These are phyloP conservation scores for Drosophila monieri DNA, from an alignment of 2,888 invertebrate species.

Conservation along the genomic window DNA sequence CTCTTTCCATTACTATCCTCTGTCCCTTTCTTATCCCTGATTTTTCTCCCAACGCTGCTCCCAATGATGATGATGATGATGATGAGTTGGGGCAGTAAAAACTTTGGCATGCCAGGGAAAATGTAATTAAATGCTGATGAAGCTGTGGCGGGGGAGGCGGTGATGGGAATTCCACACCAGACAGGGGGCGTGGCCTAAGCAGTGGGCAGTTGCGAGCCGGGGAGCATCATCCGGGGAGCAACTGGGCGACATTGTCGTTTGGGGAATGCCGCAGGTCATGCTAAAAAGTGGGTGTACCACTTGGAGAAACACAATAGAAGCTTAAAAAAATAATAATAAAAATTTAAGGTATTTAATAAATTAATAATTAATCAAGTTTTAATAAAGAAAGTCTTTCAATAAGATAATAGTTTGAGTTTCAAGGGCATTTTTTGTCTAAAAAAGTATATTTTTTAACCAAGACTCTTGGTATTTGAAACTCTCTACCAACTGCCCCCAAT, in stretches of 20 bases:
- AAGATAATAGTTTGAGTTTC: no score
- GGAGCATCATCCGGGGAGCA: conserved; percentile 39
- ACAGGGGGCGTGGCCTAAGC: background rate
- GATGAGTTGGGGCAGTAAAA: conserved; percentile 35
- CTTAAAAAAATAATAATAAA: background rate
- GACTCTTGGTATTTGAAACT: background rate
- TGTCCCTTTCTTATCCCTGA: conserved; percentile 2
- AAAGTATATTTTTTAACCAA: no score
- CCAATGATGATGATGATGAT: conserved; percentile 13
- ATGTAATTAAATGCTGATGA: conserved; percentile 75
- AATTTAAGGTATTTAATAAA: background rate
- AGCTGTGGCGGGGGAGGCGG: conserved; percentile 21
- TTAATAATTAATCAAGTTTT: background rate
- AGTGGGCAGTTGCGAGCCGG: background rate
- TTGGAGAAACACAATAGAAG: background rate
- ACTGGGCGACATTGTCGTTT: conserved; percentile 57
- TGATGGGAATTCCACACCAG: background rate
- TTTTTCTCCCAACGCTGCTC: background rate
- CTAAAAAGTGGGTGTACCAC: background rate
- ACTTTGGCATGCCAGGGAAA: conserved; percentile 43
- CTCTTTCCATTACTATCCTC: background rate
- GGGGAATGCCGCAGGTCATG: conserved; percentile 44
- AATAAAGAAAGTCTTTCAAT: no score
- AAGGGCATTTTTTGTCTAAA: no score
- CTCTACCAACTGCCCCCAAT: background rate